Base-by-base conservation (phyloP, 2,797 vertebrate species). In the Syngnathus rostellatus region DNA sequence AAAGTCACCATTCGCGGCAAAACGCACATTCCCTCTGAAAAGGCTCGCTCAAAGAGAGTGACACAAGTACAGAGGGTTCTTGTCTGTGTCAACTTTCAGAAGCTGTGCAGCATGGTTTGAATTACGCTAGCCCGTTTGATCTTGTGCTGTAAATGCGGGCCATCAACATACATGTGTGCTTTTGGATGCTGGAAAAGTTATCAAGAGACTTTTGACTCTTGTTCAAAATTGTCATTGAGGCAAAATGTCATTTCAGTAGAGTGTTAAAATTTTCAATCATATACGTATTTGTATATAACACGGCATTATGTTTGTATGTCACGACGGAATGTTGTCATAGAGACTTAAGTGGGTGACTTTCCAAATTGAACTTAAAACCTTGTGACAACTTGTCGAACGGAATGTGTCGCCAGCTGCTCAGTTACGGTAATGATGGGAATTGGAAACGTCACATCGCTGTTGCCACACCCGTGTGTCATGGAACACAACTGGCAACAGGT, bases 61-160 rank as follows among this genome's bases (percentile, higher is more conserved):
- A 58, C 55, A 58, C 40, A 62, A 16, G 60, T 62, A 41, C 40
- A 43, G n/a, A 62, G 59, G 40, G n/a, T 62, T 62, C 60, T 43
- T 62, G 60, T 38, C 59, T 43, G 38, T 41, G n/a, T 41, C 43
- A 41, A 61, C 39, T 58, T 58, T 58, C 31, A 58, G 31, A 38
- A 58, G 55, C 55, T 38, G 17, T 17, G 55, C 14, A 16, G 55
- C 31, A 38, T 58, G 38, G 58, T 61, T 61, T 61, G 38, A 61
- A 41, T 40, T 61, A 41, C 7, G 59, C 38, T 6, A 61, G 39
- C 10, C 9, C 1, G 39, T 61, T 41, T 61, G 59, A 61, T 41
- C 59, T 41, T 2, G 39, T 1, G 11, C n/a, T 41, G 39, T 41
- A 41, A 37, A 58, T 31, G 31, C 7, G 55, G 14, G 5, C 55